phyloP scores from a whole-genome alignment of 2,797 vertebrate species.

The Oceanodroma leucorhoa region DNA sequence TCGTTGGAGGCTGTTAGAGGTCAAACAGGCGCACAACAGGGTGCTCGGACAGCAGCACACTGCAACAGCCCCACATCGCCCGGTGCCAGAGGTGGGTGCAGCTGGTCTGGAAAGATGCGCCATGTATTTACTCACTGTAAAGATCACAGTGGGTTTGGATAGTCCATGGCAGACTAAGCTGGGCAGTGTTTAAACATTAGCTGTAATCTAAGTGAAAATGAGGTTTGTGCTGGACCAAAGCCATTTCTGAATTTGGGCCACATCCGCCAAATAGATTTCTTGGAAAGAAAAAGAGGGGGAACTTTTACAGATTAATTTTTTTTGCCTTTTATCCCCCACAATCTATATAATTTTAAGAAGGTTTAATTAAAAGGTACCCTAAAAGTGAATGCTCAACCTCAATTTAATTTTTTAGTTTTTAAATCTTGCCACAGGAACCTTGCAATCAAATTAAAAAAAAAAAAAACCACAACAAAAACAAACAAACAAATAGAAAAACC shows the following conservation, averaged over 20 bases:
- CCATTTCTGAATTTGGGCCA: background rate
- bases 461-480: too few relatives aligned
- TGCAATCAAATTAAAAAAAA: background rate
- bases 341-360: background rate
- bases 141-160: background rate
- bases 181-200: background rate
- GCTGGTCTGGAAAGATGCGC: background rate
- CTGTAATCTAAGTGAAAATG: background rate
- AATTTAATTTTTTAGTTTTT: background rate
- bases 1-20: background rate
- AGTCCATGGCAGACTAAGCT: background rate
- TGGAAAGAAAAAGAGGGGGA: background rate
- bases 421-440: background rate
- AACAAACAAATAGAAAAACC: background rate
- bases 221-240: background rate
- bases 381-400: background rate
- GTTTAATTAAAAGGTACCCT: background rate
- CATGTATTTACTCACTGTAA: background rate
- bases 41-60: background rate
- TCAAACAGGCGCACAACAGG: accelerated
- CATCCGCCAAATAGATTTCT: background rate
- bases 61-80: accelerated
- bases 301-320: background rate
- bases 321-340: background rate
- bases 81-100: background rate